phyloP scores from a whole-genome alignment of 2,113 vertebrate genomes.

The Danionella cerebrum region DNA sequence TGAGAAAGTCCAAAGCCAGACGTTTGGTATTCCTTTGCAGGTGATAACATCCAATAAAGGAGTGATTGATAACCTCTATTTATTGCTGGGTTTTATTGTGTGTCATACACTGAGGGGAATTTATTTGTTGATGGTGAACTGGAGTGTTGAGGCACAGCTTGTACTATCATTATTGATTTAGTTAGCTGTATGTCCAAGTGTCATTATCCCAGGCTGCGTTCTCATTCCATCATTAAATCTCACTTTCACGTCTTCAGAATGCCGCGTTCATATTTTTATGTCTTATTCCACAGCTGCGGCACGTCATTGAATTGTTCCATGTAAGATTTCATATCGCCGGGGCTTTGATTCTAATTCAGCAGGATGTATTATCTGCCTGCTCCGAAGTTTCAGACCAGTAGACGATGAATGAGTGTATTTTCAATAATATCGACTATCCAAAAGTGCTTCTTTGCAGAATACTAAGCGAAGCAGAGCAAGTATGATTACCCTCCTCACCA shows the following conservation, averaged over 20 bases:
- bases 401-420: slow-evolving; percentile 60
- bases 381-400: slow-evolving; percentile 46
- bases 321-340: slow-evolving; percentile 51
- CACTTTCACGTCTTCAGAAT: slow-evolving; percentile 40
- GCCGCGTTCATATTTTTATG: slow-evolving; percentile 23
- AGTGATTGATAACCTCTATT: slow-evolving; percentile 42
- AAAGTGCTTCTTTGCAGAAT: slow-evolving; percentile 44
- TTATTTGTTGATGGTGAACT: slow-evolving; percentile 45
- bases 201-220: slow-evolving; percentile 48
- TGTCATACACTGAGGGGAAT: slow-evolving; percentile 35
- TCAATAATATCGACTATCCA: slow-evolving; percentile 64
- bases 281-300: slow-evolving; percentile 47
- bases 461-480: slow-evolving; percentile 34
- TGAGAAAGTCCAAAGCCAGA: slow-evolving; percentile 20
- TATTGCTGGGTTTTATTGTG: slow-evolving; percentile 35
- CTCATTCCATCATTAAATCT: slow-evolving; percentile 51
- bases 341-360: slow-evolving; percentile 58
- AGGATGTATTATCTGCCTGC: slow-evolving; percentile 57
- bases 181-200: slow-evolving; percentile 54
- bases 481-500: slow-evolving; percentile 9
- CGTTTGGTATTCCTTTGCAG: slow-evolving; percentile 16
- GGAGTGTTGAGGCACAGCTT: slow-evolving; percentile 35
- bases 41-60: slow-evolving; percentile 28
- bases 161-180: slow-evolving; percentile 60
- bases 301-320: slow-evolving; percentile 48